Conservation (phyloP, 2,888 invertebrate species). For the Hyppa rectilinea region DNA sequence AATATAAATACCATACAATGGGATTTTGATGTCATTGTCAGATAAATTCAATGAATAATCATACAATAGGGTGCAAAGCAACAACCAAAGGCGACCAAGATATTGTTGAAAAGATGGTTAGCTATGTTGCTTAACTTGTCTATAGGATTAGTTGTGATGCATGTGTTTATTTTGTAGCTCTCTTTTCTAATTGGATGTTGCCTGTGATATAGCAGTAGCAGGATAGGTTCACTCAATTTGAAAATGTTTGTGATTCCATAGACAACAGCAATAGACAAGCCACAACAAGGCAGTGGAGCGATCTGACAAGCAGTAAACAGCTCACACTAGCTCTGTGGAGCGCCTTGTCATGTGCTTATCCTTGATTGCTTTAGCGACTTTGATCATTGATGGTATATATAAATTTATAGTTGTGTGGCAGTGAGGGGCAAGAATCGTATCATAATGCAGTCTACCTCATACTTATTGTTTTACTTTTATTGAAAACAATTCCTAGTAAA, state of each 20-base stretch:
- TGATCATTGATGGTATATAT: background rate
- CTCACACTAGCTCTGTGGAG: no score
- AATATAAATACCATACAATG: slow-evolving; percentile 44
- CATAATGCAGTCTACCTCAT: background rate
- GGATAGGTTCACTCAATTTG: background rate
- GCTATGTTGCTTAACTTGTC: slow-evolving; percentile 24
- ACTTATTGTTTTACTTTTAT: background rate
- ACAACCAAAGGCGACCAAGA: slow-evolving; percentile 14
- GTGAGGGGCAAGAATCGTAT: background rate
- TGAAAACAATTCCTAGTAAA: background rate
- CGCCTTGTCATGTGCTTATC: background rate
- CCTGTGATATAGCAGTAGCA: background rate
- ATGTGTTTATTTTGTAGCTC: background rate
- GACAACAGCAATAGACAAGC: no score
- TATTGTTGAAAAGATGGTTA: slow-evolving; percentile 17
- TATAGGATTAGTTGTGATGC: slow-evolving; percentile 9
- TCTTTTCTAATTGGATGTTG: background rate
- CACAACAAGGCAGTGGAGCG: no score
- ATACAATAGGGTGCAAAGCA: background rate
- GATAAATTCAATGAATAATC: slow-evolving; percentile 10
- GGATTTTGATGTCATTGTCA: slow-evolving; percentile 2
- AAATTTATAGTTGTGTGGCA: background rate
- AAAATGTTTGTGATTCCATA: background rate
- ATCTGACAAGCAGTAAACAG: background rate
- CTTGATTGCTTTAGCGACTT: background rate